Conservation (phyloP, 1,140 invertebrate genomes). For the Pteromalus puparum region DNA sequence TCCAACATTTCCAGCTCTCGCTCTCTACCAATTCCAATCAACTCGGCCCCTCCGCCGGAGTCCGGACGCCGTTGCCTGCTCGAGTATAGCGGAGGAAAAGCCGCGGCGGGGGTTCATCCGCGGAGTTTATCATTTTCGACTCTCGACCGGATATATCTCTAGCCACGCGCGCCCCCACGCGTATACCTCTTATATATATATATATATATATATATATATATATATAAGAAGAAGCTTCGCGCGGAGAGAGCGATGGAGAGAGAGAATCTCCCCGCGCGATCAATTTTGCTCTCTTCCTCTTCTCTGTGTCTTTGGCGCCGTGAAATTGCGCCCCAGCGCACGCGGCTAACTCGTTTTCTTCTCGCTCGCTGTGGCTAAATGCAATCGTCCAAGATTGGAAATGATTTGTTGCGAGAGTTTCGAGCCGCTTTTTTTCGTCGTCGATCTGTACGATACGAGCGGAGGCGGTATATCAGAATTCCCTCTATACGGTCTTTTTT, state of each 20-base stretch:
- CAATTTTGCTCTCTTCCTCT: constrained; percentile 48
- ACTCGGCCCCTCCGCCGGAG: constrained; percentile 56
- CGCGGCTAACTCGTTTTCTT: constrained; percentile 8
- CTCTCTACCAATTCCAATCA: constrained; percentile 52
- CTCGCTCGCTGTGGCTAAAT: not conserved
- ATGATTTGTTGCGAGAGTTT: constrained; percentile 9
- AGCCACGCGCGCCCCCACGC: not conserved
- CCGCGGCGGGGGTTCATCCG: not conserved
- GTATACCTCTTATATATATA: not conserved
- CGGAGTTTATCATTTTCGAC: constrained; percentile 53
- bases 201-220: no score
- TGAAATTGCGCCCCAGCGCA: constrained; percentile 29
- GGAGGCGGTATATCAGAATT: no score
- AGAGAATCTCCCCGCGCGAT: constrained; percentile 32
- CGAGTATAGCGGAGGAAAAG: constrained; percentile 19
- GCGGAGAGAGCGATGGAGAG: not conserved
- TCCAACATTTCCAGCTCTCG: constrained; percentile 50
- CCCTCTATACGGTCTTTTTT: no score
- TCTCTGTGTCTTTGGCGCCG: constrained; percentile 29
- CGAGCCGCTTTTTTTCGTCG: not conserved
- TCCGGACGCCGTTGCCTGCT: not conserved
- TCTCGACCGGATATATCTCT: not conserved
- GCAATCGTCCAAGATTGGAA: constrained; percentile 3
- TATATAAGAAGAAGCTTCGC: no score
- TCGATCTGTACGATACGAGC: no score